These are phyloP conservation scores for Cydia amplana DNA, from an alignment of 1,140 invertebrate genomes.

Conservation along the genomic window DNA sequence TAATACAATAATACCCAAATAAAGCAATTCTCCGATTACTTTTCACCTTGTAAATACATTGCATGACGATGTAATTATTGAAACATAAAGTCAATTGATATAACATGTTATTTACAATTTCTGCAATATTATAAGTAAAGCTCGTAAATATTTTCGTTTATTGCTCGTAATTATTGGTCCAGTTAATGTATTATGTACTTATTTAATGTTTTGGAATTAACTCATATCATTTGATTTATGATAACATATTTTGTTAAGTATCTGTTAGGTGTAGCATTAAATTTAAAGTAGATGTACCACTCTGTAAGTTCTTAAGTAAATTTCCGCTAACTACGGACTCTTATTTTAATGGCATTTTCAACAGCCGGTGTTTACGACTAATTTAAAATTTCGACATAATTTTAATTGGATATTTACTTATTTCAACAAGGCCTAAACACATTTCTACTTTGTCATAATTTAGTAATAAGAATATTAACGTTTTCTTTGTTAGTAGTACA, in stretches of 20 bases:
- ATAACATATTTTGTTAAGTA: too few species aligned
- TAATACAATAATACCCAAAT: constrained; percentile 22
- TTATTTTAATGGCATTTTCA: not conserved
- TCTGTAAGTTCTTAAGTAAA: not conserved
- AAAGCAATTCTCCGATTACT: not conserved
- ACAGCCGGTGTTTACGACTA: not conserved
- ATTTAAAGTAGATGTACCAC: not conserved
- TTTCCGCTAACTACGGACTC: not conserved
- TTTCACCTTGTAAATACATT: constrained; percentile 23
- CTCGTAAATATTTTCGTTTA: not conserved
- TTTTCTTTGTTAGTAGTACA: too few species aligned
- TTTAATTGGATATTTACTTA: too few species aligned
- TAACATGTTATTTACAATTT: not conserved
- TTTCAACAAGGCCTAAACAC: too few species aligned
- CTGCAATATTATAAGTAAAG: not conserved
- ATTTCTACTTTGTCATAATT: too few species aligned
- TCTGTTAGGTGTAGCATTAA: not conserved
- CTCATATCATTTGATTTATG: too few species aligned
- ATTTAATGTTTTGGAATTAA: not conserved
- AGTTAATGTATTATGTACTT: not conserved
- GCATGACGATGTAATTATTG: constrained; percentile 10
- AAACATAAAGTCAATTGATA: not conserved
- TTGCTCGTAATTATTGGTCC: not conserved
- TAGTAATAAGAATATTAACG: too few species aligned
- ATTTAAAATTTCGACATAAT: too few species aligned